Evolutionary conservation across 2,888 invertebrate genomes (phyloP), one percentile per base, ranked within the genome.

Genomic region (Synergus gifuensis): DNA sequence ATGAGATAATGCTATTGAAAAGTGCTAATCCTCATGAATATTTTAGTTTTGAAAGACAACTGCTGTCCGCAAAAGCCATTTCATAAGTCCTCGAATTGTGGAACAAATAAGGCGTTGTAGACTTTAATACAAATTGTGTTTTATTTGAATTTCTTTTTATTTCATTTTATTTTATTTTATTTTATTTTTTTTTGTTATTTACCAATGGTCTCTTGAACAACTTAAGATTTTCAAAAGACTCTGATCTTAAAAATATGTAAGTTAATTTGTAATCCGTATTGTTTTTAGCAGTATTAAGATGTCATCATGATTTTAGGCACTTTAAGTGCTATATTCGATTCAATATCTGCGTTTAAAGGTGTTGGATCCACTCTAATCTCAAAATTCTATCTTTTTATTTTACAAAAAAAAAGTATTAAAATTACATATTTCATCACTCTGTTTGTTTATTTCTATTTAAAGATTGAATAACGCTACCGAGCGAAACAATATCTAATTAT

Each of bases 261-360:
- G 14, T 54, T 49, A n/a, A 36, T 40, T 54, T 54, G n/a, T 58
- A 73, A 36, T 40, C 36, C 40, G 49, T 36, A 49, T 67, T 54
- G 73, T 73, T 54, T 58, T 58, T 73, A 54, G 28, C 54, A 73
- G 73, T 73, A 73, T 73, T 73, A 73, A 73, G 36, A 54, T 54
- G 54, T 54, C 54, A 73, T 73, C 54, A 73, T 73, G 73, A 58
- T 54, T 54, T 62, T 62, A 54, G 28, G 12, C n/a, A 73, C 16
- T 58, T 11, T 66, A 8, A 40, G 18, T 66, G 66, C 66, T 66
- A 66, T 11, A 66, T 66, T 73, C 36, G 73, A 54, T 58, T 54
- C 54, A 54, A n/a, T 46, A 11, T 46, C 49, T 22, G 28, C 36
- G 36, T 49, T 40, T 62, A 36, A 7, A 7, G 5, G 36, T 36